Evolutionary conservation across 2,113 vertebrate species (phyloP).

Genomic region (Bubo blakistoni): DNA sequence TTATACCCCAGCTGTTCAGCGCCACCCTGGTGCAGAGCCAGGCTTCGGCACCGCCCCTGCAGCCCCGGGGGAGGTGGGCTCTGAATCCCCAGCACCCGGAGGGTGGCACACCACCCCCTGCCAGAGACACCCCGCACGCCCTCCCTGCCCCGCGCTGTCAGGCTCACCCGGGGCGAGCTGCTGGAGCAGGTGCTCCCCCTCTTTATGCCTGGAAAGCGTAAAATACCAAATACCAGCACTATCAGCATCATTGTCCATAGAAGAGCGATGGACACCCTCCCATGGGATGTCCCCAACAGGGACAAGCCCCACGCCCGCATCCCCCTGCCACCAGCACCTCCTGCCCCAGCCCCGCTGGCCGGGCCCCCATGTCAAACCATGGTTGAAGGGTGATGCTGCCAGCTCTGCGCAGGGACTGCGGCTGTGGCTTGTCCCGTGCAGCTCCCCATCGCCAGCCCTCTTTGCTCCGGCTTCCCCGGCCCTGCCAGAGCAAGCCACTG

Average conservation of each 20-base stretch:
- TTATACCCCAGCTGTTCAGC: background rate
- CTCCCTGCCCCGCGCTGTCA: background rate
- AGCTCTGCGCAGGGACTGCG: accelerated
- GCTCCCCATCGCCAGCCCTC: accelerated
- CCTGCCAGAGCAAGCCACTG: background rate
- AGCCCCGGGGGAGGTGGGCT: background rate
- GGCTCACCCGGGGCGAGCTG: too few relatives aligned
- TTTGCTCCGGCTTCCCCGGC: background rate
- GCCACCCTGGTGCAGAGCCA: background rate
- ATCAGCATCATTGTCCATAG: background rate
- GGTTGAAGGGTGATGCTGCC: background rate
- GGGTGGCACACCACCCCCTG: background rate
- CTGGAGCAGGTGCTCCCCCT: background rate
- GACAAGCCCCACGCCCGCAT: background rate
- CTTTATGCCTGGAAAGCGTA: background rate
- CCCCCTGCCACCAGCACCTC: background rate
- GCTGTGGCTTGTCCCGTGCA: background rate
- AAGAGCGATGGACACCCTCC: background rate
- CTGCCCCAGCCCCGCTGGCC: background rate
- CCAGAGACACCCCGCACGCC: background rate
- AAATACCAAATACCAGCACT: background rate
- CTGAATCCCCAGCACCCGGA: background rate
- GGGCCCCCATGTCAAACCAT: background rate
- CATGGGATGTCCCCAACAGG: background rate
- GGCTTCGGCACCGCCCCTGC: background rate